Evolutionary conservation across 1,140 invertebrate genomes (phyloP), one percentile per base, ranked within the genome.

Genomic region (Dolichoris vasculosae): DNA sequence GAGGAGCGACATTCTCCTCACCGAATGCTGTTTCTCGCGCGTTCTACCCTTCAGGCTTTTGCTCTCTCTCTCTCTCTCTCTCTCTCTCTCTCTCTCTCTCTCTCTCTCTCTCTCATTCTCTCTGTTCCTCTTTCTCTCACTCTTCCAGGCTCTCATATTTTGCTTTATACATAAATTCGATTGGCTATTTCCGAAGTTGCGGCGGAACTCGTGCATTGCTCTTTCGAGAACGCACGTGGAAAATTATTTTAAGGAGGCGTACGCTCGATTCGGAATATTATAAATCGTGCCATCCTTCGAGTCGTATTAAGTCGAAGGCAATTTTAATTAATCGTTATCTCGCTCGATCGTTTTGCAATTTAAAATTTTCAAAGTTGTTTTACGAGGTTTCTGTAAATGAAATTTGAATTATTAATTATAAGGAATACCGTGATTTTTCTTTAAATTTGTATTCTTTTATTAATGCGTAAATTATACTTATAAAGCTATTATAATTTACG

Each of bases 1-100:
- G 83, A 80, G 83, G 67, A 84, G 51, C 76, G 76, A 84, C 76
- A 84, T 84, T 84, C 83, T 84, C 73, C 71, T 73, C 69, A 51
- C 40, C 79, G 79, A 80, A 30, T 82, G 63, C 30, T 48, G 35
- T 40, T 69, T 67, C 78, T 81, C 63, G 40, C 32, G 67, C 67
- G 30, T 38, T 48, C 46, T 46, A 38, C 26, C 55, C 30, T 40
- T 71, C 32, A 63, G 51, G 32, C 55, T 32, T 48, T 48, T 8
- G 32, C n/a, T 2, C 59, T 38, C 46, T 48, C 38, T 79, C 26
- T 15, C 46, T 51, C 73, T 43, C n/a, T 51, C 73, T 51, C 46
- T 51, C 46, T 51, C n/a, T 43, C 46, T 17, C 26, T 43, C 43
- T 32, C 26, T 11, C 73, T 3, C 20, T 73, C 76, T 78, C 2